Base-by-base conservation (phyloP, 2,113 vertebrate species). In the Spermophilus dauricus region DNA sequence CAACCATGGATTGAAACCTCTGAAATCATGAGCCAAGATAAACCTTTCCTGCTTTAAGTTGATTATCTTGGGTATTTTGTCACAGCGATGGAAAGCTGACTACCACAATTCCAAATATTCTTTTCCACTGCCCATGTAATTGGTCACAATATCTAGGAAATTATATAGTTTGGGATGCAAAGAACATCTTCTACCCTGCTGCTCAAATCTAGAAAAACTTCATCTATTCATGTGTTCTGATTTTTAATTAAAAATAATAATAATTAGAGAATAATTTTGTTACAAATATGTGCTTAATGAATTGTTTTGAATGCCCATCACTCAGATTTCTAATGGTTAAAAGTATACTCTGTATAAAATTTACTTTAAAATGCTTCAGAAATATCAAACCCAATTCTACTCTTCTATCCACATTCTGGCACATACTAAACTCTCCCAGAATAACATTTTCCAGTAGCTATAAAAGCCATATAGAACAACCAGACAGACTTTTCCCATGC, bases 341-440 rank as follows among this genome's bases (percentile, higher is more conserved):
- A 97, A 91, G 72, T 26, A 92, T 22, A 48, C 53, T 42, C 56
- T 58, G 18, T 58, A 89, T 2, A n/a, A 24, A 34, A 88, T 93
- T 91, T 77, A 63, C 67, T 86, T 65, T 58, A 17, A 94, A 90
- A 24, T 67, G 51, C 88, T 86, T 94, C 89, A 37, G 11, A 96
- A 94, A 82, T 8, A 42, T 28, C 65, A 93, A 86, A 78, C 30
- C 28, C 75, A 80, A 18, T 51, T 97, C 75, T 83, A 84, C 39
- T 34, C 10, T 92, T 92, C 22, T 73, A 65, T 13, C 17, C 34
- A 72, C 30, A 84, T 37, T 91, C 28, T 65, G 45, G 16, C 80
- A 75, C 32, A 53, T 63, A 89, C 13, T 91, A 78, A 94, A 84
- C 45, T 90, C 56, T 89, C 32, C 61, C 37, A 69, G 90, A 45